Evolutionary conservation across 2,888 invertebrate genomes (phyloP), one percentile per base, ranked within the genome.

Genomic region (Heliconius erato): DNA sequence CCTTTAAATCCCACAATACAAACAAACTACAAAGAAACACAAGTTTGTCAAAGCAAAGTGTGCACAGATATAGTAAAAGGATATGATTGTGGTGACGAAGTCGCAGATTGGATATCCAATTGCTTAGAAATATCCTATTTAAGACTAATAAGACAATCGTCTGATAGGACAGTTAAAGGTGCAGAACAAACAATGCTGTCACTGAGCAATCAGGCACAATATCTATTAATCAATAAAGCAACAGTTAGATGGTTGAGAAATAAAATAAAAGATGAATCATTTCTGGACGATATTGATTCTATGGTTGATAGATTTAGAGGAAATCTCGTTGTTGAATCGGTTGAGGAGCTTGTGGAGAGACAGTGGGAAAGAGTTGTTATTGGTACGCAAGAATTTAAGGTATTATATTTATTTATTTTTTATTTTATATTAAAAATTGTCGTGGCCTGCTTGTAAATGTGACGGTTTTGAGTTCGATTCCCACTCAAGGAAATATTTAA

Each of bases 191-290:
- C 90, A 76, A 83, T 92, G 63, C 88, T 96, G 54, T 97, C 98
- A 0, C 94, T 98, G 82, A 97, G 97, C 76, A 99, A 98, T 92
- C 97, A 98, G 94, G 98, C 98, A 0, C 99, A 99, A 90, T 99
- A 97, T 92, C 96, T 99, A 77, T 92, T 99, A 76, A 96, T 99
- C 79, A 98, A 98, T 91, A 96, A 96, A 87, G 96, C 97, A 0
- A 99, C 99, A 85, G 97, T 99, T 0, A 92, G 96, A 83, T 98
- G 98, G 97, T 92, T 99, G 76, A 94, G 94, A 81, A 94, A 96
- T 79, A 97, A 96, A 91, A 96, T 98, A 59, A 90, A 95, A 63
- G 96, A 97, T 83, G 95, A 96, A 63, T 88, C 93, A 72, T 96
- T 96, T 79, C 91, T 91, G 16, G 96, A 96, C 81, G 93, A 94